Percentiles rank a stretch among this genome's conserved stretches.
phyloP scores from a whole-genome alignment of 1,140 invertebrate species.

The Scaptomyza pallida region DNA sequence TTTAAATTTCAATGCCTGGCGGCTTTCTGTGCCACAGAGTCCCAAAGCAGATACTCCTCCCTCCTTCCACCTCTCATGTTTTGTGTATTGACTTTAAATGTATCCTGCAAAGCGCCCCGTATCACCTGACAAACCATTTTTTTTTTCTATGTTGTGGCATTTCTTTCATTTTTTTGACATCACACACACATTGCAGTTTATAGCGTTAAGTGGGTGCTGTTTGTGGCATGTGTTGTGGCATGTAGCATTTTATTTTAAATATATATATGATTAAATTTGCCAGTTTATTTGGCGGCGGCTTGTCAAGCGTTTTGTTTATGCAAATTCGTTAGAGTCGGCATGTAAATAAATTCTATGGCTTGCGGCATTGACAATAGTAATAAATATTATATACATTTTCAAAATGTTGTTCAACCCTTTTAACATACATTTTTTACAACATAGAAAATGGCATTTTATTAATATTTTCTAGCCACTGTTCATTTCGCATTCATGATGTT shows the following conservation, averaged over 20 bases:
- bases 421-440: neutral
- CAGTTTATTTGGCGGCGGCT: slow-evolving; percentile 47
- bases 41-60: slow-evolving; percentile 1
- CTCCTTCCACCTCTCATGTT: neutral
- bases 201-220: slow-evolving; percentile 44
- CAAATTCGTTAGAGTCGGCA: slow-evolving; percentile 53
- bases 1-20: slow-evolving; percentile 74
- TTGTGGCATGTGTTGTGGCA: slow-evolving; percentile 12
- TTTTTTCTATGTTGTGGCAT: slow-evolving; percentile 32
- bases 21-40: slow-evolving; percentile 42
- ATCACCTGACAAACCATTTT: slow-evolving; percentile 31
- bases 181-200: slow-evolving; percentile 42
- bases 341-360: slow-evolving; percentile 6
- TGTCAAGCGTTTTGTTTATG: slow-evolving; percentile 57
- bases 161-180: slow-evolving; percentile 51
- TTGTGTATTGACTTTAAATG: slow-evolving; percentile 32
- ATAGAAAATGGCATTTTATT: too few species aligned
- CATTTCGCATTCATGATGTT: neutral
- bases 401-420: neutral
- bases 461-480: slow-evolving; percentile 30
- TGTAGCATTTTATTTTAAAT: slow-evolving; percentile 58
- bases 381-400: neutral
- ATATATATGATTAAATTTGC: slow-evolving; percentile 74
- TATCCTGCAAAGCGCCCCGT: slow-evolving; percentile 21
- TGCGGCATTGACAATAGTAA: neutral